These are phyloP conservation scores for Merops nubicus DNA, from an alignment of 2,113 vertebrate genomes.

Conservation along the genomic window DNA sequence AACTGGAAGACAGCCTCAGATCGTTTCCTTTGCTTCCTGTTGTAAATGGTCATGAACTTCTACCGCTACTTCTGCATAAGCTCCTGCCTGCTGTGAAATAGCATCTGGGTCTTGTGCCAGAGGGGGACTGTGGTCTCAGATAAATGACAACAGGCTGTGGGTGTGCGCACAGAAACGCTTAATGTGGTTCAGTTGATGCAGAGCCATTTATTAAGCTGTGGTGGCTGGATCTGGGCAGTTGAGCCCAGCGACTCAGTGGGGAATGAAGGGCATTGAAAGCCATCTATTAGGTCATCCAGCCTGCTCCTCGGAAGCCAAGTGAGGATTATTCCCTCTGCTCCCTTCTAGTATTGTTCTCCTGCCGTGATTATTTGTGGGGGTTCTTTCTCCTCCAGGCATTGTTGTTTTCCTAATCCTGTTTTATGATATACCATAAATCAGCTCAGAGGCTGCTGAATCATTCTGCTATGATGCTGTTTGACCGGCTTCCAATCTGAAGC, in stretches of 20 bases:
- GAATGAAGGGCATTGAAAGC: slow-evolving; percentile 25
- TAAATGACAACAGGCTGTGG: not conserved
- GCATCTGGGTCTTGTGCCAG: not conserved
- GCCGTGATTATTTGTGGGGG: slow-evolving; percentile 13
- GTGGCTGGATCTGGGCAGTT: not conserved
- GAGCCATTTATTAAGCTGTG: not conserved
- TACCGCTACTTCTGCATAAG: not conserved
- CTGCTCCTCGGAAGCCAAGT: slow-evolving; percentile 13
- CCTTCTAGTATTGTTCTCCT: slow-evolving; percentile 43
- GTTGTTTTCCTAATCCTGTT: slow-evolving; percentile 56
- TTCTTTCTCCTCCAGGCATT: slow-evolving; percentile 38
- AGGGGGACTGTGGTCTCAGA: not conserved
- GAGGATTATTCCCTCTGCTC: slow-evolving; percentile 26
- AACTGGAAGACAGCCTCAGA: not conserved
- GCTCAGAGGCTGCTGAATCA: slow-evolving; percentile 50
- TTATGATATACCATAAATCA: slow-evolving; percentile 30
- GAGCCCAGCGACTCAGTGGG: not conserved
- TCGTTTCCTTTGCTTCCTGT: not conserved
- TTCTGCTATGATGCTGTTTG: slow-evolving; percentile 44
- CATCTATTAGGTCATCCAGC: slow-evolving; percentile 29
- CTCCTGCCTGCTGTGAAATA: slow-evolving; percentile 3
- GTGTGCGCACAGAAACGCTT: not conserved
- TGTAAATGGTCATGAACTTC: not conserved
- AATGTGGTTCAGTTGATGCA: not conserved
- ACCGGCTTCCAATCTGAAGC: slow-evolving; percentile 49